Conservation (phyloP, 1,140 invertebrate genomes). For the Bombus affinis region DNA sequence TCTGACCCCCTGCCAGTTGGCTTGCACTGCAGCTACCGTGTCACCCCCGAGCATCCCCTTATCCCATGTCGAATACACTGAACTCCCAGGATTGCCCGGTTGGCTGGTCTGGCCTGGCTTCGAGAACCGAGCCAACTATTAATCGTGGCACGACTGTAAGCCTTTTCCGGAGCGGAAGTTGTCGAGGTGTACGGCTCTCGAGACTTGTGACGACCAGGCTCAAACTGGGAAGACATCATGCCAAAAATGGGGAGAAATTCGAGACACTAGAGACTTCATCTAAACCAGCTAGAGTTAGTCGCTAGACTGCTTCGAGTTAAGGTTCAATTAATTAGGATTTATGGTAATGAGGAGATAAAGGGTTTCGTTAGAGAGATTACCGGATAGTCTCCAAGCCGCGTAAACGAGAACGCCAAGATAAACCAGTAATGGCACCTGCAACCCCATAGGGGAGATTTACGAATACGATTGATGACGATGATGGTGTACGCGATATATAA, state of each 20-base stretch:
- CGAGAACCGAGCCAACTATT: slow-evolving; percentile 70
- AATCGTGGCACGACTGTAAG: slow-evolving; percentile 58
- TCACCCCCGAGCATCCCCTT: slow-evolving; percentile 64
- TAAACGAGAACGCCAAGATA: slow-evolving; percentile 7
- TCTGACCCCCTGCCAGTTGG: slow-evolving; percentile 1
- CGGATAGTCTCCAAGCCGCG: slow-evolving; percentile 9
- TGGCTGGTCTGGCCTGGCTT: slow-evolving; percentile 43
- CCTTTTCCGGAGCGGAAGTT: slow-evolving; percentile 64
- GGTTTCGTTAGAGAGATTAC: slow-evolving; percentile 36
- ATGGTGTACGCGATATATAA: neutral
- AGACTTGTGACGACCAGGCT: neutral
- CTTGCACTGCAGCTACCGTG: slow-evolving; percentile 68
- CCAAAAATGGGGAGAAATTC: slow-evolving; percentile 33
- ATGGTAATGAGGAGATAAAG: slow-evolving; percentile 40
- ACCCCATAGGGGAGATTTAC: neutral
- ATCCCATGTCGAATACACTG: slow-evolving; percentile 45
- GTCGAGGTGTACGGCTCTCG: slow-evolving; percentile 2
- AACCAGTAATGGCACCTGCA: neutral
- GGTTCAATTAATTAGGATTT: slow-evolving; percentile 42
- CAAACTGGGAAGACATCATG: slow-evolving; percentile 42
- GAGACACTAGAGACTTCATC: neutral
- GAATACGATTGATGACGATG: neutral
- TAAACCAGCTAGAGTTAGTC: too few species aligned
- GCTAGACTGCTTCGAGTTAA: neutral
- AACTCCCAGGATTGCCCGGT: slow-evolving; percentile 38